Evolutionary conservation across 2,888 invertebrate genomes (phyloP), one percentile per base, ranked within the genome.

Genomic region (Labia minor): DNA sequence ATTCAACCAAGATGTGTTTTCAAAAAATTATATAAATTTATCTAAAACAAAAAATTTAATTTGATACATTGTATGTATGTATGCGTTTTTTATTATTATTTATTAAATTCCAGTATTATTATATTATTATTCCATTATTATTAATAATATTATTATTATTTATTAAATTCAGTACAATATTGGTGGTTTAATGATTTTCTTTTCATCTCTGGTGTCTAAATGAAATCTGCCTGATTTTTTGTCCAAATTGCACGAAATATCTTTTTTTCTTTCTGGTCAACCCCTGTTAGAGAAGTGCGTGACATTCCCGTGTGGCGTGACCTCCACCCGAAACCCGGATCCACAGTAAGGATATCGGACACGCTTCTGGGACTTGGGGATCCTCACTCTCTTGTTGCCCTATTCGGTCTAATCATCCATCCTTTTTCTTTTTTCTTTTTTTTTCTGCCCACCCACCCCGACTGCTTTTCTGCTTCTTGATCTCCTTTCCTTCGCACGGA

Each of bases 241-340:
- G 26, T 8, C 8, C 4, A 26, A 26, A 26, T 26, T 8, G 26
- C 49, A 14, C 49, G 16, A 14, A 14, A 14, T 49, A 8, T 49
- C 49, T 49, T 14, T 49, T 49, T 14, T 11, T 16, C 33, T 49
- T 49, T 4, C 16, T 49, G 49, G n/a, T 49, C 49, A 49, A 49
- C 49, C 49, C 49, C 49, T 14, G 14, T n/a, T 16, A n/a, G 49
- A 49, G 16, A 49, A 49, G 49, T 49, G 49, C 49, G 49, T 49
- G 49, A 49, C 49, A 49, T n/a, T 49, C 49, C 49, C 49, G 49
- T n/a, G 49, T 49, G 49, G 49, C 49, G 49, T 49, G 49, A 49
- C 49, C 49, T 49, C 49, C 49, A 49, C 49, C n/a, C 4, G 49
- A n/a, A 14, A 3, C 2, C 8, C 49, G 2, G n/a, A 10, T n/a